These are phyloP conservation scores for Lepus americanus DNA, from an alignment of 2,113 vertebrate species.

Conservation along the genomic window DNA sequence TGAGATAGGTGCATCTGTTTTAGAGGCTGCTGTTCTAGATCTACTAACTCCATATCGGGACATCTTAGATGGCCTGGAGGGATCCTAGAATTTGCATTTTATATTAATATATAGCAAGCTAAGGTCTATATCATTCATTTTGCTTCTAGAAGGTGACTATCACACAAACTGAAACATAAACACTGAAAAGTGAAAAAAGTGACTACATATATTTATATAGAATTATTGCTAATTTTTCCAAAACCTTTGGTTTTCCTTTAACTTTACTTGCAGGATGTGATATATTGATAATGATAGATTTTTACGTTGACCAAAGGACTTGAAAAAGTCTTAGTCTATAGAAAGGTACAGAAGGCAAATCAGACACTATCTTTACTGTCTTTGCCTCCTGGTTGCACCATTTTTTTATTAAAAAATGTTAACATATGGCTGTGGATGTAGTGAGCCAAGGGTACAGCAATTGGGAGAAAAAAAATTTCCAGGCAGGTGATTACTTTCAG, in stretches of 20 bases:
- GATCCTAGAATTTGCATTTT: not conserved
- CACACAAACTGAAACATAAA: not conserved
- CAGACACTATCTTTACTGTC: not conserved
- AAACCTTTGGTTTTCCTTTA: not conserved
- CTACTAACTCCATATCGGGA: not conserved
- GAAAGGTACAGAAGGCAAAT: not conserved
- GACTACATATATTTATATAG: not conserved
- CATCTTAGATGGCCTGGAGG: not conserved
- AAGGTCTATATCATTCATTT: not conserved
- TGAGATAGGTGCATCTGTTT: not conserved
- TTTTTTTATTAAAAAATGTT: not conserved
- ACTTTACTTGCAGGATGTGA: not conserved
- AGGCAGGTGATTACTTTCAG: not conserved
- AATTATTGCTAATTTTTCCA: not conserved
- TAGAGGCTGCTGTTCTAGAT: not conserved
- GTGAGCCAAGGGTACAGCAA: not conserved
- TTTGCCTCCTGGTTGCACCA: not conserved
- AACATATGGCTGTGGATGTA: not conserved
- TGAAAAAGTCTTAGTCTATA: not conserved
- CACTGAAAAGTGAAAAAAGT: not conserved
- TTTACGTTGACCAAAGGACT: not conserved
- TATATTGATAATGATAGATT: not conserved
- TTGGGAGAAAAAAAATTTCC: not conserved
- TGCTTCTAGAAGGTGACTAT: not conserved
- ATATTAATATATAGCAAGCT: not conserved